Evolutionary conservation across 2,888 invertebrate genomes (phyloP), one percentile per base, ranked within the genome.

Genomic region (Bombylius major): DNA sequence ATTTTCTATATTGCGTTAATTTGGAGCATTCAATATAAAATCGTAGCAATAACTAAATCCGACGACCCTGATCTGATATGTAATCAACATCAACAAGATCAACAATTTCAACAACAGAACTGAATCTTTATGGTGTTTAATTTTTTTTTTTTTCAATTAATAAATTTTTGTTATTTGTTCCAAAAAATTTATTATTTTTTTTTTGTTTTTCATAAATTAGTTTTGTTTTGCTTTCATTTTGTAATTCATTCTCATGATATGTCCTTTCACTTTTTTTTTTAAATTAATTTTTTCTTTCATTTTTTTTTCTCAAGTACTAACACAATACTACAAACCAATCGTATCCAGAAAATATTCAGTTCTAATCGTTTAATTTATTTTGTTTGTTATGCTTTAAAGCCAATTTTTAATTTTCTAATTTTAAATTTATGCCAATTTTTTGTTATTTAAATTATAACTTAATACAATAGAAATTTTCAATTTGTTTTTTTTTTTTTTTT

Each of bases 51-150:
- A 50, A 53, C 57, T 52, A 59, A 57, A 57, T 62, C 60, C 23
- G 59, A 62, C 62, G 61, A 62, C 59, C 62, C 62, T 63, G 61
- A 61, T 63, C 61, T 61, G 61, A 61, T 58, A 54, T 59, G 61
- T 60, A 51, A 53, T 55, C 32, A 63, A 62, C 64, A 64, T 63
- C 65, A 62, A 63, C 64, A 63, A 64, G 62, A 62, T 64, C 64
- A 64, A 63, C 65, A 63, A 63, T 59, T 62, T 60, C 62, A 64
- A 64, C 62, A 65, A 65, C 63, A 62, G 64, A 65, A 64, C 64
- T 65, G 64, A 64, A 64, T 62, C 58, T 59, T 54, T 56, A 56
- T 49, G 36, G n/a, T 36, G 23, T 54, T 44, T 5, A 48, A 32
- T 11, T 56, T 53, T 53, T 52, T 53, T 47, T 55, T 49, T 46